A percentile compares a stretch with the other conserved stretches of the same genome.
Conservation (phyloP, 2,888 invertebrate genomes). For the Torymus tubicola region DNA sequence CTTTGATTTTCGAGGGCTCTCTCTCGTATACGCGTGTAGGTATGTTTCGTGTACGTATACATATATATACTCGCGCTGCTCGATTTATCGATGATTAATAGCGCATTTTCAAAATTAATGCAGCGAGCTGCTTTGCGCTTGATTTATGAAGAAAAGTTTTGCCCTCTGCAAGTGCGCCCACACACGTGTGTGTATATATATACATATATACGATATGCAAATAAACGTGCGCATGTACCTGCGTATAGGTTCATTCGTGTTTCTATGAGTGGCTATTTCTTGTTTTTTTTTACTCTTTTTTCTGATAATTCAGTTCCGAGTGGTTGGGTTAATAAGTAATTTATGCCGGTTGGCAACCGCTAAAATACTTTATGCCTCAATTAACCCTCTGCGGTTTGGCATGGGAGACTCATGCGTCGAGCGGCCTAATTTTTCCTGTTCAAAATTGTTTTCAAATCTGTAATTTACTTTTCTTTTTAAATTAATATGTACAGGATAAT, state of each 20-base stretch:
- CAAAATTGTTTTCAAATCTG: not conserved
- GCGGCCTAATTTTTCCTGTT: not conserved
- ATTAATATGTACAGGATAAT: no score
- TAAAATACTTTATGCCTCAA: conserved; percentile 20
- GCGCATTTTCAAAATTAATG: conserved; percentile 47
- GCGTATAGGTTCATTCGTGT: no score
- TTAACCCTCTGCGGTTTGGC: conserved; percentile 4
- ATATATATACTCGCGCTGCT: not conserved
- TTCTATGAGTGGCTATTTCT: no score
- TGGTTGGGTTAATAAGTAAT: conserved; percentile 38
- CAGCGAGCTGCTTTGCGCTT: conserved; percentile 16
- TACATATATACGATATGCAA: no score
- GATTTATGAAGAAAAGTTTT: conserved; percentile 51
- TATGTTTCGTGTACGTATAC: not conserved
- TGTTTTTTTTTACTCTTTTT: conserved; percentile 39
- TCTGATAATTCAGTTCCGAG: conserved; percentile 42
- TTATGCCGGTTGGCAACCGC: conserved; percentile 15
- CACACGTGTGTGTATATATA: conserved; percentile 32
- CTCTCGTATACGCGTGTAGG: not conserved
- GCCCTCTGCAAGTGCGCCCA: not conserved
- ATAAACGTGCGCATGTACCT: no score
- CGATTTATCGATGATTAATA: conserved; percentile 49
- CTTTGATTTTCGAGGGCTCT: conserved; percentile 28
- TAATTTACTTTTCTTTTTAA: no score
- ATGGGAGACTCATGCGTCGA: not conserved